These are phyloP conservation scores for Onchidella celtica DNA, from an alignment of 2,888 invertebrate species.

Conservation along the genomic window DNA sequence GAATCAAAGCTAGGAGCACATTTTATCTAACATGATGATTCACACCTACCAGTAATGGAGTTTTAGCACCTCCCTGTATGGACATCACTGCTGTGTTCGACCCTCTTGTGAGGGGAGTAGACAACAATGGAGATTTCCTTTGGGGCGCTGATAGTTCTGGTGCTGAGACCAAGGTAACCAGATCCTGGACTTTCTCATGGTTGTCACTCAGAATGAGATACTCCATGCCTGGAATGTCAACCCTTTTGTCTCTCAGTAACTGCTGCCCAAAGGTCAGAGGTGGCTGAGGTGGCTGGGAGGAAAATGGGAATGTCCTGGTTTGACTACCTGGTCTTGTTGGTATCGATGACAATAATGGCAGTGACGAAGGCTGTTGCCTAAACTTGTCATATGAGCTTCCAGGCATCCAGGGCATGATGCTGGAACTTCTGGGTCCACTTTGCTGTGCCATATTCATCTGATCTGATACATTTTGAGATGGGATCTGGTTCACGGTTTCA, in stretches of 20 bases:
- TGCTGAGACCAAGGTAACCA: background rate
- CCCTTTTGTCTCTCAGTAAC: conserved; percentile 4
- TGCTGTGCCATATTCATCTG: conserved; percentile 4
- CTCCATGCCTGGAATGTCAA: background rate
- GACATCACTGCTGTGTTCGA: background rate
- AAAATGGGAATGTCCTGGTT: background rate
- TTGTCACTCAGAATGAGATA: background rate
- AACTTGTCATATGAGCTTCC: too few relatives aligned
- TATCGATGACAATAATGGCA: background rate
- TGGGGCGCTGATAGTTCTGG: too few relatives aligned
- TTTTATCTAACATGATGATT: too few relatives aligned
- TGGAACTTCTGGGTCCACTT: background rate
- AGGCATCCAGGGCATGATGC: background rate
- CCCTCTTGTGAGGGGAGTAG: conserved; percentile 1
- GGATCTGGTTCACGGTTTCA: background rate
- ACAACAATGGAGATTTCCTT: conserved; percentile 6
- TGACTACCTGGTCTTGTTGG: background rate
- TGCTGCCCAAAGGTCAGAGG: background rate
- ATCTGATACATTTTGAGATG: background rate
- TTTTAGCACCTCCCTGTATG: background rate
- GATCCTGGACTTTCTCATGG: too few relatives aligned
- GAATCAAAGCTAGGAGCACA: too few relatives aligned
- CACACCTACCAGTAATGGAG: conserved; percentile 9
- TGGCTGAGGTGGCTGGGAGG: background rate
- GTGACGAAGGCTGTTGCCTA: background rate